These are phyloP conservation scores for Drosophila siamana DNA, from an alignment of 2,888 invertebrate genomes.

Conservation along the genomic window DNA sequence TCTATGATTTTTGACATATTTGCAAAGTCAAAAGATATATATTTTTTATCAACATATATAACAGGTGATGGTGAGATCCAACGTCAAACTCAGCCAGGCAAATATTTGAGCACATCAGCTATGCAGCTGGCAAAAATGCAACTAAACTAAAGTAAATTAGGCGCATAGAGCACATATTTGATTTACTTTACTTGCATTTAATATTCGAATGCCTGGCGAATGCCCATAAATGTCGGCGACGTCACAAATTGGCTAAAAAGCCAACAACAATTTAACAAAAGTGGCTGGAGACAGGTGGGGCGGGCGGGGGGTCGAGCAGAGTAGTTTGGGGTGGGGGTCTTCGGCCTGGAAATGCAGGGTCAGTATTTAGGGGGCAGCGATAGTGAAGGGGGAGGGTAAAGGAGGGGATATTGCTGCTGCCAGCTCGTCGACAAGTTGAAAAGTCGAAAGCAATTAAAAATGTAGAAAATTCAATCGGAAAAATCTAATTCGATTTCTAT, in stretches of 20 bases:
- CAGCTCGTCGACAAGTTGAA: conserved; percentile 72
- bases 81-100: conserved; percentile 3
- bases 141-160: conserved; percentile 73
- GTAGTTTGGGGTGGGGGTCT: background rate
- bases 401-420: conserved; percentile 10
- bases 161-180: conserved; percentile 61
- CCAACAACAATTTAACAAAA: conserved; percentile 62
- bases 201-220: conserved; percentile 56
- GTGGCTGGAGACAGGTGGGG: background rate
- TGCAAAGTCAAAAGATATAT: background rate
- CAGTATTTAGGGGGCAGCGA: conserved; percentile 11
- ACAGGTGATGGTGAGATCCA: background rate
- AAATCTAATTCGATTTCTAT: conserved; percentile 84
- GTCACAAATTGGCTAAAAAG: conserved; percentile 74
- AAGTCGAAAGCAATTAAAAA: conserved; percentile 84
- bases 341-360: conserved; percentile 26
- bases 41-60: too few species aligned
- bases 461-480: conserved; percentile 85
- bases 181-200: conserved; percentile 73
- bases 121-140: conserved; percentile 62
- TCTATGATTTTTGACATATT: background rate
- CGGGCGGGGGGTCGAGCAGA: background rate
- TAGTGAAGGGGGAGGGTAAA: background rate
- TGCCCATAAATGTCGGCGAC: conserved; percentile 75
- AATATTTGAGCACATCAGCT: conserved; percentile 33